phyloP scores from a whole-genome alignment of 2,113 vertebrate genomes.

The Elanus axillaris region DNA sequence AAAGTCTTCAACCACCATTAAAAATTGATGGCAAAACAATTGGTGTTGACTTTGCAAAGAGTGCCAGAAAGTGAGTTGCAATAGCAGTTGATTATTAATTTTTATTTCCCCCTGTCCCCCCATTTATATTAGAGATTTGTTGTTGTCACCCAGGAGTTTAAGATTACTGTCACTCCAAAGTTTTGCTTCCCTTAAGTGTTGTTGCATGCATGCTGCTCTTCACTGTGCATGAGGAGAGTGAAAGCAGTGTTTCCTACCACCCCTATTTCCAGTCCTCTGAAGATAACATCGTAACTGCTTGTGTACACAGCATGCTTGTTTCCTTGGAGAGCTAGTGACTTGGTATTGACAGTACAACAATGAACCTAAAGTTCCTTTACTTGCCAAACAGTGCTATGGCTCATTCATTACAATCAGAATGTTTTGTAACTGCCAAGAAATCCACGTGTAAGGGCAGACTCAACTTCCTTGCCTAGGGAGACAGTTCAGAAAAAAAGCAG shows the following conservation, averaged over 20 bases:
- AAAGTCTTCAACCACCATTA: conserved; percentile 91
- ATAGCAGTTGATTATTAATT: not conserved
- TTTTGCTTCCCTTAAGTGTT: not conserved
- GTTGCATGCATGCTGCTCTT: not conserved
- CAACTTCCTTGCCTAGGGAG: not conserved
- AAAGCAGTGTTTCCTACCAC: not conserved
- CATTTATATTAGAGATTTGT: not conserved
- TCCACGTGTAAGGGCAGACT: not conserved
- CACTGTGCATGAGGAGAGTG: not conserved
- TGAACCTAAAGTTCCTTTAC: not conserved
- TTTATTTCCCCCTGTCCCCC: rapidly evolving
- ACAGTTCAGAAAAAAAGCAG: not conserved
- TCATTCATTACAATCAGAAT: not conserved
- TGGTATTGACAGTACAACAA: not conserved
- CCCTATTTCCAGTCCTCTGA: not conserved
- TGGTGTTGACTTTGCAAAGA: conserved; percentile 97
- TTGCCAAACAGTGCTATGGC: not conserved
- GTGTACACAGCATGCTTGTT: not conserved
- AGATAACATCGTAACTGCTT: not conserved
- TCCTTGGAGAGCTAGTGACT: not conserved
- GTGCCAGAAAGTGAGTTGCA: conserved; percentile 91
- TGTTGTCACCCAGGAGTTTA: not conserved
- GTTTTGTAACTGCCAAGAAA: not conserved
- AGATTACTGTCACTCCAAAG: not conserved
- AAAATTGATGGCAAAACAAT: conserved; percentile 98